A percentile compares a stretch with the other conserved stretches of the same genome.
phyloP scores from a whole-genome alignment of 1,140 invertebrate genomes.

The Eufriesea mexicana region DNA sequence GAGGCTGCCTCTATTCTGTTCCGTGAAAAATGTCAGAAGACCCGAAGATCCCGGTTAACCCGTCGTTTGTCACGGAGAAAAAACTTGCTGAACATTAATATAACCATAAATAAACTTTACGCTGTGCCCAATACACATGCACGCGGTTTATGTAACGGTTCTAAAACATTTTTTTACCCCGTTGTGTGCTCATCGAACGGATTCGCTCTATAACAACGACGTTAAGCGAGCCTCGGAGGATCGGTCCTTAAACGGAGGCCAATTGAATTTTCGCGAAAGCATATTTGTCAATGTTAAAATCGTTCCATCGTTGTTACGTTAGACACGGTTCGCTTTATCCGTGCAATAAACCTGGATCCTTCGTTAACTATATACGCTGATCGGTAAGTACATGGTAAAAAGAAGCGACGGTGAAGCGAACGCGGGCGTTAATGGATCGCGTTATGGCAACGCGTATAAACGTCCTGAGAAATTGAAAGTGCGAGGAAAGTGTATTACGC shows the following conservation, averaged over 20 bases:
- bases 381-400: background rate
- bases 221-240: background rate
- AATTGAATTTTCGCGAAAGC: background rate
- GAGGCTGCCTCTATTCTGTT: background rate
- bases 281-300: background rate
- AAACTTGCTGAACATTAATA: background rate
- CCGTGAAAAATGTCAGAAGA: conserved; percentile 10
- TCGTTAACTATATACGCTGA: background rate
- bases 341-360: background rate
- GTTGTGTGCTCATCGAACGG: background rate
- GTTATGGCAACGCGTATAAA: background rate
- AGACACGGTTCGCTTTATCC: background rate
- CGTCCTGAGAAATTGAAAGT: conserved; percentile 3
- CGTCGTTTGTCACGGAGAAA: background rate
- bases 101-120: background rate
- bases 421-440: background rate
- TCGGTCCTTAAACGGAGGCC: background rate
- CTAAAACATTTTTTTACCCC: background rate
- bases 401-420: background rate
- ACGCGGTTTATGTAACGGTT: background rate
- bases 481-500: background rate
- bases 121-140: background rate
- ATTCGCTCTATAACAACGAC: background rate
- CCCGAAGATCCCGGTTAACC: background rate
- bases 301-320: background rate